Percentiles rank a stretch among this genome's conserved stretches.
Conservation (phyloP, 1,140 invertebrate species). For the Neocloeon triangulifer region DNA sequence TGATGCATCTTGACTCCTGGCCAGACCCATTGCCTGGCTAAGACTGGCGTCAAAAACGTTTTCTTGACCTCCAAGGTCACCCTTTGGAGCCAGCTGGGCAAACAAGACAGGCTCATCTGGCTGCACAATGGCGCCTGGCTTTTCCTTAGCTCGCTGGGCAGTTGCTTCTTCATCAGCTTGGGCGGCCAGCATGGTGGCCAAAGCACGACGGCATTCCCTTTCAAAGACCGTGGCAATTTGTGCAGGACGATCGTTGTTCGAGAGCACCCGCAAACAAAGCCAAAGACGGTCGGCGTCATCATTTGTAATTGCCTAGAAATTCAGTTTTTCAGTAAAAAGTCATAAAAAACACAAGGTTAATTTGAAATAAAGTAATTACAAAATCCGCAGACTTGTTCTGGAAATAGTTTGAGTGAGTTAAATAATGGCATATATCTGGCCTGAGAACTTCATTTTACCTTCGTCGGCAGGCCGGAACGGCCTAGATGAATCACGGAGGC, state of each 20-base stretch:
- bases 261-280: slow-evolving; percentile 59
- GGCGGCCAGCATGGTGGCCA: slow-evolving; percentile 65
- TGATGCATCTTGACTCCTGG: slow-evolving; percentile 19
- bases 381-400: too few species aligned
- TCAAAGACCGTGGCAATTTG: slow-evolving; percentile 56
- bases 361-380: too few species aligned
- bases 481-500: slow-evolving; percentile 68
- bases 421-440: too few species aligned
- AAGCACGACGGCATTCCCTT: slow-evolving; percentile 49
- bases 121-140: slow-evolving; percentile 44
- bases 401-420: too few species aligned
- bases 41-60: slow-evolving; percentile 92
- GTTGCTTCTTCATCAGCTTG: slow-evolving; percentile 51
- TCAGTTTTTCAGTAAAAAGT: too few species aligned
- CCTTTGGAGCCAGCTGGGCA: slow-evolving; percentile 51
- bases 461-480: slow-evolving; percentile 37
- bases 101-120: slow-evolving; percentile 76
- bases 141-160: slow-evolving; percentile 38
- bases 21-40: slow-evolving; percentile 46
- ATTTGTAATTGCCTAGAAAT: slow-evolving; percentile 80
- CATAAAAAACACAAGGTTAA: too few species aligned
- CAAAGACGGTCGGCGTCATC: slow-evolving; percentile 83
- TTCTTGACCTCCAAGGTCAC: slow-evolving; percentile 35
- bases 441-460: too few species aligned
- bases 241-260: slow-evolving; percentile 43